These are phyloP conservation scores for Telenomus remus DNA, from an alignment of 1,140 invertebrate species.

Conservation along the genomic window DNA sequence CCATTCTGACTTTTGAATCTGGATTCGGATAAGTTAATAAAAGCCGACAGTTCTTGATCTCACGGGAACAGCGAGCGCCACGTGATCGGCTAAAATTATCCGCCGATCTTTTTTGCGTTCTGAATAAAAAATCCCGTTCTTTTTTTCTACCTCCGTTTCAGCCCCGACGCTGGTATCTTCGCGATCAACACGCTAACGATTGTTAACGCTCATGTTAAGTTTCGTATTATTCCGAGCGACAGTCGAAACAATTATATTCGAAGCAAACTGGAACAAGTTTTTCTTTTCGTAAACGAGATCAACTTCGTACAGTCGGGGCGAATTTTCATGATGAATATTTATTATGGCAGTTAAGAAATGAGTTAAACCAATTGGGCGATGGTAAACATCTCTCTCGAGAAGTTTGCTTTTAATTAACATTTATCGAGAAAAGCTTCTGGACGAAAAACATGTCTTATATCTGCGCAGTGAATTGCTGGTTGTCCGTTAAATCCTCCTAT, in stretches of 20 bases:
- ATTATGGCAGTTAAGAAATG: background rate
- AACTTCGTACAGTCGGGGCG: too few species aligned
- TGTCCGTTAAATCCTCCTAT: slow-evolving; percentile 58
- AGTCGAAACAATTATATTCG: too few species aligned
- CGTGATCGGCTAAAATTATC: slow-evolving; percentile 33
- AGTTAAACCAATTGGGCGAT: background rate
- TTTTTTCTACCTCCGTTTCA: background rate
- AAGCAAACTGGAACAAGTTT: too few species aligned
- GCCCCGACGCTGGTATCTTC: slow-evolving; percentile 16
- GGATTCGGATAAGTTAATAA: slow-evolving; percentile 2
- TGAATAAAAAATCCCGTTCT: slow-evolving; percentile 14
- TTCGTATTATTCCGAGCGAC: too few species aligned
- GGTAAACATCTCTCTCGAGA: slow-evolving; percentile 26
- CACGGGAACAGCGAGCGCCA: too few species aligned
- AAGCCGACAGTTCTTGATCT: slow-evolving; percentile 2
- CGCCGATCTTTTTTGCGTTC: slow-evolving; percentile 16
- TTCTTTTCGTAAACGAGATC: too few species aligned
- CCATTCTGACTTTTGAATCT: slow-evolving; percentile 25
- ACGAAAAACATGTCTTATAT: slow-evolving; percentile 54
- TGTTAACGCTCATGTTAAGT: too few species aligned
- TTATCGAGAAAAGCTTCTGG: slow-evolving; percentile 33
- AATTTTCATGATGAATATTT: slow-evolving; percentile 8
- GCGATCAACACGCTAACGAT: slow-evolving; percentile 34
- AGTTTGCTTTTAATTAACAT: slow-evolving; percentile 57
- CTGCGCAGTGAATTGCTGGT: slow-evolving; percentile 49